Base-by-base conservation (phyloP, 2,888 invertebrate species). In the Luffia ferchaultella region DNA sequence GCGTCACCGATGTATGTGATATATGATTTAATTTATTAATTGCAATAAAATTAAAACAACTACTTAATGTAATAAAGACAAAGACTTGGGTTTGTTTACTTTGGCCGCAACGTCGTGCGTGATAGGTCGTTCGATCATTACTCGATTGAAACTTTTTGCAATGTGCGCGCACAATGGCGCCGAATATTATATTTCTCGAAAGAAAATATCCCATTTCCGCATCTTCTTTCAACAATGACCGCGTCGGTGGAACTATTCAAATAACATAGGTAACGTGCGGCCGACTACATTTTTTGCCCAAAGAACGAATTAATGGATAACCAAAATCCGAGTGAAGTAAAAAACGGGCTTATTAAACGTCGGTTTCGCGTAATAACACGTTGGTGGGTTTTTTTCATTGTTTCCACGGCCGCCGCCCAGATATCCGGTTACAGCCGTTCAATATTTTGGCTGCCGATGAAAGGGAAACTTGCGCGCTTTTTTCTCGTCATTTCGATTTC, bases 171-270 rank as follows among this genome's bases (percentile, higher is more conserved):
- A 74, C 68, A 80, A 82, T 76, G 68, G 73, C 63, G 62, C 59
- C 62, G 67, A 76, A 83, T 83, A 83, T 83, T 75, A 82, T 80
- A 79, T 83, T 83, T 70, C 83, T 72, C 70, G 79, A 72, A 83
- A 84, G 84, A 84, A 83, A 84, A 84, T 84, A 85, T 84, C 84
- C 80, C 70, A 85, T 83, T 84, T 85, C 85, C 85, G 84, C 80
- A 83, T 84, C 82, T 82, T 78, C 78, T 68, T 70, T 70, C 67
- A 82, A 85, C 84, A 84, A 85, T 82, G 76, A 69, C 67, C 65
- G 67, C 74, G 70, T 75, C 73, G 43, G 43, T 67, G 70, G 60
- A 75, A 76, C 84, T 80, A 83, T 83, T 82, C 80, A 84, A 82
- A 83, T 82, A 79, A 7, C 30, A 12, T 12, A 30, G 5, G 30